phyloP scores from a whole-genome alignment of 2,113 vertebrate species.

The Neomonachus schauinslandi region DNA sequence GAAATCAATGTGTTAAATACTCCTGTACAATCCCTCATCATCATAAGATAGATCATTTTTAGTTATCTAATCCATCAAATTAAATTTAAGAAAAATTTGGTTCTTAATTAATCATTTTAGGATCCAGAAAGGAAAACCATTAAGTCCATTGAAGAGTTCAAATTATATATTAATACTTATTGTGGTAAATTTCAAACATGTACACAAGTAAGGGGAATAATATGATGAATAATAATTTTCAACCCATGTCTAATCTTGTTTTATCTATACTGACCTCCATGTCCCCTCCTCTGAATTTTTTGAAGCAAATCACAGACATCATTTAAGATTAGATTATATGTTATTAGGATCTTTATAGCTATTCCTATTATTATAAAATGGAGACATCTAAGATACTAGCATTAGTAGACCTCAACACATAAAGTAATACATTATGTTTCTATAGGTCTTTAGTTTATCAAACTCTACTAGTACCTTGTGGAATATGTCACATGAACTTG shows the following conservation, averaged over 20 bases:
- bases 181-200: background rate
- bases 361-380: background rate
- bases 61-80: background rate
- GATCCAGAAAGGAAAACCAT: background rate
- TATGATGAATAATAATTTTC: background rate
- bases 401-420: background rate
- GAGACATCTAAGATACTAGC: background rate
- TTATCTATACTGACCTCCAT: background rate
- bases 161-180: background rate
- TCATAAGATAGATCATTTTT: background rate
- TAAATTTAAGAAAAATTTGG: background rate
- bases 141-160: background rate
- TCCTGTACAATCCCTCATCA: background rate
- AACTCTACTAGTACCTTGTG: background rate
- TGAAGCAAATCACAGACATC: background rate
- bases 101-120: background rate
- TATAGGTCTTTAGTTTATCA: background rate
- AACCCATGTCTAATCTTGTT: background rate
- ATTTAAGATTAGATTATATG: background rate
- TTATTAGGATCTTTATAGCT: background rate
- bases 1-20: background rate
- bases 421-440: background rate
- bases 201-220: background rate
- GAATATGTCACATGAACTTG: background rate
- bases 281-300: background rate